Evolutionary conservation across 2,888 invertebrate species (phyloP).

Genomic region (Vandiemenella viatica): DNA sequence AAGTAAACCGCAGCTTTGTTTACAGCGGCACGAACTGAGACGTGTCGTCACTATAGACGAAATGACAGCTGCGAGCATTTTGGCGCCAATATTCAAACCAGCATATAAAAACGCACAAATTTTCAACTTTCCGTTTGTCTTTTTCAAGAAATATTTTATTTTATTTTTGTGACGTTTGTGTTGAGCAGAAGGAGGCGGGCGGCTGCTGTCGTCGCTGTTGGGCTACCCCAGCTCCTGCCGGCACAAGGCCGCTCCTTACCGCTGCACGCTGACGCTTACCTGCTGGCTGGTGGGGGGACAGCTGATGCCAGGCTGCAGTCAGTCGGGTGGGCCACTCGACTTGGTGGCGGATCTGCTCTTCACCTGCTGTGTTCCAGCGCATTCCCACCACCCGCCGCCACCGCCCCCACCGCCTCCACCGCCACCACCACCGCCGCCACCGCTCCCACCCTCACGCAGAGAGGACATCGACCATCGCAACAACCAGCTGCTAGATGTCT

Average conservation of each 20-base stretch:
- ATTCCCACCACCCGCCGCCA: slow-evolving; percentile 23
- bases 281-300: slow-evolving; percentile 63
- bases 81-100: too few species aligned
- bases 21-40: too few species aligned
- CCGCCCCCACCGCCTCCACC: slow-evolving; percentile 34
- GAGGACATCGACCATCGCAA: slow-evolving; percentile 16
- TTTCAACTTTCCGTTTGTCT: too few species aligned
- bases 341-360: slow-evolving; percentile 46
- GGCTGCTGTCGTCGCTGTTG: slow-evolving; percentile 28
- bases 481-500: slow-evolving; percentile 11
- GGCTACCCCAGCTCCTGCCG: slow-evolving; percentile 42
- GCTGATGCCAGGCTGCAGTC: slow-evolving; percentile 25
- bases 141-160: too few species aligned
- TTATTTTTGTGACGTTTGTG: background rate
- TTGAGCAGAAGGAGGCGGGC: slow-evolving; percentile 6
- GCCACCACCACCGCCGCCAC: slow-evolving; percentile 21
- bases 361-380: slow-evolving; percentile 51
- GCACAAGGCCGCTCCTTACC: slow-evolving; percentile 39
- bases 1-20: too few species aligned
- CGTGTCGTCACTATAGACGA: too few species aligned
- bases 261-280: slow-evolving; percentile 53
- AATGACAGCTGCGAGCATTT: too few species aligned
- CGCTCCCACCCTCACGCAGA: slow-evolving; percentile 4
- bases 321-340: slow-evolving; percentile 19
- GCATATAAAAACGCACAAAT: too few species aligned